Conservation (phyloP, 2,113 vertebrate species). For the Tyrannus savana region DNA sequence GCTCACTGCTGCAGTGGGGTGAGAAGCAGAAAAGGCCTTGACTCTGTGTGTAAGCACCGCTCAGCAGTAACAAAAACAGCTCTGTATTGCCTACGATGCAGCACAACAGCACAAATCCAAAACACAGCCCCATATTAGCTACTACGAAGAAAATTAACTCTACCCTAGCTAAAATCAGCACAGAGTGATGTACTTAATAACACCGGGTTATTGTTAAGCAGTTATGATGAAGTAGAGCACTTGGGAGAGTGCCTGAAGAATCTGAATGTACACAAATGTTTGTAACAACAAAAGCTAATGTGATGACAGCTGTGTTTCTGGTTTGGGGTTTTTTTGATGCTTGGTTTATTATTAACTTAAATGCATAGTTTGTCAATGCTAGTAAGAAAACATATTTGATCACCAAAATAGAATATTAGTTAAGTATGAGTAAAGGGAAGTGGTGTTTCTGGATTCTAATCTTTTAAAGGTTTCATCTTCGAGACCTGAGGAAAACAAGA, state of each 20-base stretch:
- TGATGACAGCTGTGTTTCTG: neutral
- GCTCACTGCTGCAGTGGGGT: neutral
- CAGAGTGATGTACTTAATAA: neutral
- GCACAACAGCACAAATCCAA: neutral
- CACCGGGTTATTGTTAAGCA: neutral
- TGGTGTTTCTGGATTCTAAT: constrained; percentile 2
- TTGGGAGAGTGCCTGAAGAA: neutral
- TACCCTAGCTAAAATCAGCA: neutral
- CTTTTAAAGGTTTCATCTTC: constrained; percentile 86
- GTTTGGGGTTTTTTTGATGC: neutral
- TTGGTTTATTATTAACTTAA: neutral
- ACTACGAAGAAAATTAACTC: neutral
- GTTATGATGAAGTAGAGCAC: neutral
- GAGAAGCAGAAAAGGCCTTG: neutral
- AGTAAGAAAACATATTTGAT: neutral
- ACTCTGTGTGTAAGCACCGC: neutral
- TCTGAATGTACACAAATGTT: neutral
- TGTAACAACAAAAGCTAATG: neutral
- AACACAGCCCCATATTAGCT: rapidly evolving
- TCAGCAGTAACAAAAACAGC: neutral
- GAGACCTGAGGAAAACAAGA: constrained; percentile 90
- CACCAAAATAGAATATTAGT: neutral
- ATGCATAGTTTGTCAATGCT: neutral
- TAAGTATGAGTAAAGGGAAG: neutral
- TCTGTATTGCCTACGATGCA: neutral